Evolutionary conservation across 1,140 invertebrate genomes (phyloP), one percentile per base, ranked within the genome.

Genomic region (Daktulosphaira vitifoliae): DNA sequence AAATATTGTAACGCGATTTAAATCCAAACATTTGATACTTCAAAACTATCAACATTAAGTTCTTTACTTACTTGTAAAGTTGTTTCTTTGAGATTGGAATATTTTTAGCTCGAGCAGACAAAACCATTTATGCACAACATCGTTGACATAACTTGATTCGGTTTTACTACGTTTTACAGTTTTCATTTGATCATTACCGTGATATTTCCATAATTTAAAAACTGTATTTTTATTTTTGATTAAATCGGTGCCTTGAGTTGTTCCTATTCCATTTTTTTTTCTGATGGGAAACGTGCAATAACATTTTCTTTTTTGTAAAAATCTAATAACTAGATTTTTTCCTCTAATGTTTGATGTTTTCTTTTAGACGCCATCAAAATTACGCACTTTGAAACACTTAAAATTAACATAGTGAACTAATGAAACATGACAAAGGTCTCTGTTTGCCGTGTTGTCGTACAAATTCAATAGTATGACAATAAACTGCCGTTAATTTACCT

Each of bases 61-160:
- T 44, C 39, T 44, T 44, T 44, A 44, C 39, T 44, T 44, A 44
- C 39, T 44, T 44, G 39, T 44, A 44, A 16, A 15, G n/a, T 39
- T 39, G 38, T 9, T 39, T 13, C 38, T 15, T n/a, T 39, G 33
- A 37, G 38, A 39, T 39, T 39, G 38, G 38, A 39, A 39, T 20
- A 20, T 44, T 5, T 44, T 44, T 8, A 5, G 8, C 5, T 18
- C 38, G 38, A 39, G 18, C 18, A 9, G 18, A 46, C 16, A 46
- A 46, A 46, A 18, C 18, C 18, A 46, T 46, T 46, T n/a, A n/a
- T 39, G 38, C 38, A 39, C 44, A 46, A 46, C 3, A 20, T 46
- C 44, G 2, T 22, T 46, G 44, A 22, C 6, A 6, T 44, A 18
- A 2, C 1, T n/a, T 18, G 42, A 44, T 44, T 44, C 2, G 42